phyloP scores from a whole-genome alignment of 1,140 invertebrate genomes.

The Hylyphantes graminicola region DNA sequence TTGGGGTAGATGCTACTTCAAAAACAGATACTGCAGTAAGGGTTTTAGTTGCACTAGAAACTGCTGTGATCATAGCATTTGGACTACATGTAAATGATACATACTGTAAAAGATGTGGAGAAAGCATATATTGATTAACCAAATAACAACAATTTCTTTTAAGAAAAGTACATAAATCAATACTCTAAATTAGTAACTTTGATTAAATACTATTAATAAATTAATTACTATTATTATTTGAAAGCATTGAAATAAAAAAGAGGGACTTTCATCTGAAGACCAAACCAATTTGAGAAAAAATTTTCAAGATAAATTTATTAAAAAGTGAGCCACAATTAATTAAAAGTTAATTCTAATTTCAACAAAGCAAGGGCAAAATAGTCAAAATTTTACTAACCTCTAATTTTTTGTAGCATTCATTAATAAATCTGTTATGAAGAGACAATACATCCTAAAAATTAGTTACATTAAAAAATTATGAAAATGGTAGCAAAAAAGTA shows the following conservation, averaged over 20 bases:
- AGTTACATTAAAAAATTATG: slow-evolving; percentile 4
- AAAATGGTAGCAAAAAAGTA: not conserved
- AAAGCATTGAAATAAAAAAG: too few species aligned
- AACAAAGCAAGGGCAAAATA: not conserved
- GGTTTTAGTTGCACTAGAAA: slow-evolving; percentile 69
- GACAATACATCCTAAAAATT: slow-evolving; percentile 67
- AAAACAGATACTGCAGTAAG: slow-evolving; percentile 69
- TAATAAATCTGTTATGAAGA: slow-evolving; percentile 71
- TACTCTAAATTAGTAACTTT: too few species aligned
- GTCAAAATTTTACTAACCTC: slow-evolving; percentile 65
- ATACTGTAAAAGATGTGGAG: slow-evolving; percentile 62
- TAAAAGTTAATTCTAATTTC: not conserved
- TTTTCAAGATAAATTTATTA: not conserved
- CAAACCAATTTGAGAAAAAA: too few species aligned
- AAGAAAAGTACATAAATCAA: too few species aligned
- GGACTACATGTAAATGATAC: slow-evolving; percentile 68
- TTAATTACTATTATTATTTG: too few species aligned
- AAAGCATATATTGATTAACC: too few species aligned
- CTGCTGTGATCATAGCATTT: slow-evolving; percentile 67
- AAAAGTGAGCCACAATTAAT: not conserved
- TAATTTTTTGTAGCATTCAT: slow-evolving; percentile 70
- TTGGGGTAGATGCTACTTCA: slow-evolving; percentile 67
- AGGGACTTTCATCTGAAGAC: too few species aligned
- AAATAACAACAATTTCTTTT: too few species aligned
- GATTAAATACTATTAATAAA: too few species aligned